Evolutionary conservation across 1,140 invertebrate genomes (phyloP), one percentile per base, ranked within the genome.

Genomic region (Sycobia sp.): DNA sequence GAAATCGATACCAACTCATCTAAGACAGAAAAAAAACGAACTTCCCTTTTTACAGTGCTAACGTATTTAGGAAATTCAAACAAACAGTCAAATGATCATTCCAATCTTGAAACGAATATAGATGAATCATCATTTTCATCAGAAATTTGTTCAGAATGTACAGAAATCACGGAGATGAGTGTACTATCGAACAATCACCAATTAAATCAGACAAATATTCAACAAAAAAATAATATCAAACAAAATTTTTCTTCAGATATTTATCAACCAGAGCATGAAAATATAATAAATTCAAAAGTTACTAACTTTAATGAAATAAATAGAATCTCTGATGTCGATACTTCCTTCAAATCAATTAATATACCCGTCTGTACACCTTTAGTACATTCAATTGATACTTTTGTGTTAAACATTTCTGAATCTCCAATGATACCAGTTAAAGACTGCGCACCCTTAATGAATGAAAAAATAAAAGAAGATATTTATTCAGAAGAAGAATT

Each of bases 371-470:
- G n/a, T n/a, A n/a, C n/a, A n/a, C n/a, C n/a, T n/a, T n/a, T n/a
- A n/a, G n/a, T n/a, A n/a, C n/a, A n/a, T n/a, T 16, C 41, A 14
- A 27, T 32, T 34, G 67, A 72, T 27, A 72, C 66, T 25, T 75
- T 77, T 62, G 74, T 77, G 57, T 70, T 79, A 13, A 76, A 76
- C 27, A 70, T 79, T 29, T 72, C 70, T 0, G 76, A 77, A 51
- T 71, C 68, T 0, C 69, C 76, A 0, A 64, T 67, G 34, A 66
- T 75, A 53, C 53, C 69, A 16, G 70, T 73, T 4, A 71, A 67
- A 32, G 62, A 67, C 47, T 55, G 55, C 16, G 50, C 60, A 20
- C 22, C 13, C 18, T 65, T 65, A 4, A 23, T 44, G 9, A 25
- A 67, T 36, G 47, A 22, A 14, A 20, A 4, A 57, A 23, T 34